Evolutionary conservation across 1,140 invertebrate species (phyloP), one percentile per base, ranked within the genome.

Genomic region (Chrysopa pallens): DNA sequence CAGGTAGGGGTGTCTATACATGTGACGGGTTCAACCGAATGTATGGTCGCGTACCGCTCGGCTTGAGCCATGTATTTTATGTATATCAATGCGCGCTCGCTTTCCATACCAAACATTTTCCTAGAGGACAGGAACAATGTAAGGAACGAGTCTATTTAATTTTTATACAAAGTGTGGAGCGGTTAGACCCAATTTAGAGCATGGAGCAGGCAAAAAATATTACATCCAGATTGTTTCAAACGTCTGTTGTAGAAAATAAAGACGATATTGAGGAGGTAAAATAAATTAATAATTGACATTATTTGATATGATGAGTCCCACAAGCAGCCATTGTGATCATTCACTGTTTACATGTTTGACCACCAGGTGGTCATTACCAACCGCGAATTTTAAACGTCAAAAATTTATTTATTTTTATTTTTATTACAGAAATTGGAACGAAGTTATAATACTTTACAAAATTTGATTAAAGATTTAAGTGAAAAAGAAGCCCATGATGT

Each of bases 401-500:
- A 33, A 44, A 39, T 41, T 46, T 46, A 42, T 40, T 50, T 53
- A 53, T 54, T 48, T 60, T 57, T 52, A 53, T 59, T 59, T 64
- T 46, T 43, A 70, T 78, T 73, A 43, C 71, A 94, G 89, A 88
- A 87, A 74, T 83, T 88, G 53, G 87, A 92, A 59, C 76, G 79
- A 56, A 82, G 82, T 51, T 85, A 84, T 61, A 64, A 64, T 46
- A 73, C 70, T 52, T 66, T 94, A 41, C 80, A 83, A 60, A 75
- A 70, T 50, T 62, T 93, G 46, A 78, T 80, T 23, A 67, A 74
- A 42, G 86, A 84, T 43, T 69, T 89, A 45, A 89, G 84, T 44
- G 91, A 96, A 58, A 89, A 93, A 59, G 91, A 96, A 65, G 78
- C 82, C 46, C 88, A 94, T 57, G 90, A 95, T 63, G 80, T 79